These are phyloP conservation scores for Melanocharis versteri DNA, from an alignment of 2,113 vertebrate genomes.

Conservation along the genomic window DNA sequence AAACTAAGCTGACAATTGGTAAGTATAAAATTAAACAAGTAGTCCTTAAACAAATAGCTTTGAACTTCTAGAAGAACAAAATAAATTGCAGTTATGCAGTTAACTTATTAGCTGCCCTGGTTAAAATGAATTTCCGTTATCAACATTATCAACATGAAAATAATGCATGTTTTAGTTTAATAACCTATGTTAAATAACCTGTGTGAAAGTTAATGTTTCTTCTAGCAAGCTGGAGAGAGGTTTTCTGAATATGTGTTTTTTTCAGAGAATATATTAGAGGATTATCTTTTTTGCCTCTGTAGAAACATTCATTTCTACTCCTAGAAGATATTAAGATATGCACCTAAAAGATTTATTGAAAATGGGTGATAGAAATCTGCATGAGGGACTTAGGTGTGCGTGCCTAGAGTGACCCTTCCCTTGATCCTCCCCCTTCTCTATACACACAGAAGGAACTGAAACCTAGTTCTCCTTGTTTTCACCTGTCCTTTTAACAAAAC, in stretches of 20 bases:
- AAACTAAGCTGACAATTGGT: background rate
- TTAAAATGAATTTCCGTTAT: background rate
- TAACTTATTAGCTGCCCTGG: background rate
- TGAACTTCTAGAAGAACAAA: background rate
- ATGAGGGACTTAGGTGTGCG: background rate
- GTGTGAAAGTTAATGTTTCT: background rate
- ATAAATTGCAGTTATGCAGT: background rate
- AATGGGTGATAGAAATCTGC: background rate
- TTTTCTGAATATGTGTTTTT: background rate
- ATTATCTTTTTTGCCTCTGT: background rate
- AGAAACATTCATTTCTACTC: background rate
- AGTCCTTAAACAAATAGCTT: background rate
- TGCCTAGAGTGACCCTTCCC: background rate
- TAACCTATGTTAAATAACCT: background rate
- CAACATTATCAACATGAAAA: background rate
- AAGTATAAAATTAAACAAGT: background rate
- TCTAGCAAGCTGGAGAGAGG: background rate
- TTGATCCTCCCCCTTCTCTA: background rate
- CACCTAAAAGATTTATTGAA: background rate
- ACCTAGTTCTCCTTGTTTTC: background rate
- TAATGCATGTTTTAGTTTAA: background rate
- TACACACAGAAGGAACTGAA: background rate
- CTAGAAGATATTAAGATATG: background rate
- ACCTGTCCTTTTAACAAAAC: background rate
- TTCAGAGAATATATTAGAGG: background rate